Percentiles rank a stretch among this genome's conserved stretches.
These are phyloP conservation scores for Mormyrus hasselquistii DNA, from an alignment of 2,797 vertebrate species.

Conservation along the genomic window DNA sequence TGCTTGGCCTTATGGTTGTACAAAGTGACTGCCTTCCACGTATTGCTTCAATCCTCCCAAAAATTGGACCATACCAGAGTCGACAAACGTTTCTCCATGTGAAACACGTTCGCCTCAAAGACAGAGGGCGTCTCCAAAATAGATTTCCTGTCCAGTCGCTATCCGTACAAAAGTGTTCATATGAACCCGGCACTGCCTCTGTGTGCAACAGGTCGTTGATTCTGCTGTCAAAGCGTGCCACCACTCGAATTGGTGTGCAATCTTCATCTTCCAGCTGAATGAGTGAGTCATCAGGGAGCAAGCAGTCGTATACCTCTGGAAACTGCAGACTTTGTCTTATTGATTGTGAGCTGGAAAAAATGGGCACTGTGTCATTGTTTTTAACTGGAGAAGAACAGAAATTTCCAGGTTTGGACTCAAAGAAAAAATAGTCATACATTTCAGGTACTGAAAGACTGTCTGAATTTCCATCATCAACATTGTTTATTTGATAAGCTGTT, in stretches of 20 bases:
- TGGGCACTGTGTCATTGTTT: slow-evolving; percentile 43
- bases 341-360: slow-evolving; percentile 52
- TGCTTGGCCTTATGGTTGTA: slow-evolving; percentile 33
- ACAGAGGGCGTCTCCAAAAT: slow-evolving; percentile 57
- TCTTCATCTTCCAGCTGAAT: slow-evolving; percentile 51
- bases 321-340: slow-evolving; percentile 57
- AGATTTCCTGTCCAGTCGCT: slow-evolving; percentile 44
- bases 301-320: slow-evolving; percentile 78
- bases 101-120: slow-evolving; percentile 53
- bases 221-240: slow-evolving; percentile 42
- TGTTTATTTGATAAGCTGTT: slow-evolving; percentile 22
- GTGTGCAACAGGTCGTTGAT: slow-evolving; percentile 31
- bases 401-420: slow-evolving; percentile 65
- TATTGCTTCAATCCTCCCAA: slow-evolving; percentile 29
- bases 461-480: slow-evolving; percentile 31
- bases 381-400: slow-evolving; percentile 49
- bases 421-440: slow-evolving; percentile 81
- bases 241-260: slow-evolving; percentile 43
- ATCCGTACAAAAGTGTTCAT: slow-evolving; percentile 65
- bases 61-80: slow-evolving; percentile 24
- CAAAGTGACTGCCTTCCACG: slow-evolving; percentile 23
- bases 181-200: slow-evolving; percentile 60
- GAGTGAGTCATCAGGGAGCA: slow-evolving; percentile 67
- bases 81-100: neutral
- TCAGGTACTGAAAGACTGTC: slow-evolving; percentile 66